Evolutionary conservation across 1,140 invertebrate species (phyloP), one percentile per base, ranked within the genome.

Genomic region (Meloidogyne floridensis): DNA sequence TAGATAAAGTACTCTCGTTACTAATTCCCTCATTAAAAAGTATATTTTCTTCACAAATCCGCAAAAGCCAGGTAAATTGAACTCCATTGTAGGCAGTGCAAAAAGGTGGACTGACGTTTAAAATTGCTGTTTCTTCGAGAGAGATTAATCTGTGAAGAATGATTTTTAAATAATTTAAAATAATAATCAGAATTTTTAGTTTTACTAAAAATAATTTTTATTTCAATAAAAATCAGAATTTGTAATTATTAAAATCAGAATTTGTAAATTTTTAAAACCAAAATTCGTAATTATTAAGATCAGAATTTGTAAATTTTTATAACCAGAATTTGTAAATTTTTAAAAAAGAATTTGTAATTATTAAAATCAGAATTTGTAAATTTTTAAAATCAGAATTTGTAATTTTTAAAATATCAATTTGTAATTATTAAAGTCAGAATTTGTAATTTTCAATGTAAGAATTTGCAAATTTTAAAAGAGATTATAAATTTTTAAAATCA

Each of bases 1-100:
- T 10, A n/a, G 15, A 72, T 8, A 65, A 65, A 69, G 15, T 72
- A 59, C 20, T 69, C 15, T 73, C 59, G 13, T 77, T 59, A n/a
- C 32, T 15, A 56, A 15, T 18, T 10, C 20, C 43, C 20, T 32
- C 75, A 80, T 76, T 65, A 43, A 80, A 72, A 11, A 86, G 32
- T 20, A 85, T 59, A 56, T 82, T 51, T 54, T 85, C 81, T 42
- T 85, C 84, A 69, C 77, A 86, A n/a, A 85, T 78, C 42, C 81
- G 51, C 43, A 85, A 72, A 18, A 75, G 32, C 84, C 84, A 85
- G 0, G 84, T 82, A 42, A 85, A 85, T 72, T 85, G 84, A 53
- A 85, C 84, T 7, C 71, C 77, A 51, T 82, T 80, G 11, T 54
- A 82, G 7, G 80, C 82, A 1, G 84, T 85, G 56, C 84, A 85